phyloP scores from a whole-genome alignment of 2,888 invertebrate genomes.

The Tipula unca region DNA sequence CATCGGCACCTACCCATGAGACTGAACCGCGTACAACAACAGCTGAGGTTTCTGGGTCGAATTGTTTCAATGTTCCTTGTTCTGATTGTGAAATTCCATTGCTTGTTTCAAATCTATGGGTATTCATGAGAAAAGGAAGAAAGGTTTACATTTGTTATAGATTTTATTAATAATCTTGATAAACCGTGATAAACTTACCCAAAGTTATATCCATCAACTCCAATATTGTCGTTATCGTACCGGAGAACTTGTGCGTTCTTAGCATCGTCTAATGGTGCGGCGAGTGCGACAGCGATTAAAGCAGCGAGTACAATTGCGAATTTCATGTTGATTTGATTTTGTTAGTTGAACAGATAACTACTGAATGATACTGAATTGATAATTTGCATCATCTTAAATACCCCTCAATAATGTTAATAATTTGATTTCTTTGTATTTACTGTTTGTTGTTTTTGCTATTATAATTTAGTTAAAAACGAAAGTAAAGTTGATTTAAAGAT shows the following conservation, averaged over 20 bases:
- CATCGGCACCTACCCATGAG: conserved; percentile 49
- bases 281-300: conserved; percentile 32
- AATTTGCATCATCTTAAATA: too few relatives aligned
- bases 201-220: conserved; percentile 46
- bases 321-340: conserved; percentile 32
- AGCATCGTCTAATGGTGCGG: conserved; percentile 31
- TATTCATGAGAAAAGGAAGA: background rate
- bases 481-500: background rate
- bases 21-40: conserved; percentile 46
- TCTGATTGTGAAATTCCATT: conserved; percentile 48
- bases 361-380: background rate
- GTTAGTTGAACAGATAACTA: background rate
- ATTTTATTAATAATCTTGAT: background rate
- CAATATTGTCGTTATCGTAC: conserved; percentile 52
- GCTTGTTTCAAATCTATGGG: conserved; percentile 46
- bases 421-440: background rate
- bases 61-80: conserved; percentile 45
- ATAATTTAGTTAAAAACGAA: background rate
- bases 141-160: too few relatives aligned
- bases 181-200: conserved; percentile 35
- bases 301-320: conserved; percentile 35
- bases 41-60: conserved; percentile 47
- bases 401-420: too few relatives aligned
- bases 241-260: conserved; percentile 52
- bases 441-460: background rate